Base-by-base conservation (phyloP, 2,113 vertebrate genomes). In the Pyrgilauda ruficollis region DNA sequence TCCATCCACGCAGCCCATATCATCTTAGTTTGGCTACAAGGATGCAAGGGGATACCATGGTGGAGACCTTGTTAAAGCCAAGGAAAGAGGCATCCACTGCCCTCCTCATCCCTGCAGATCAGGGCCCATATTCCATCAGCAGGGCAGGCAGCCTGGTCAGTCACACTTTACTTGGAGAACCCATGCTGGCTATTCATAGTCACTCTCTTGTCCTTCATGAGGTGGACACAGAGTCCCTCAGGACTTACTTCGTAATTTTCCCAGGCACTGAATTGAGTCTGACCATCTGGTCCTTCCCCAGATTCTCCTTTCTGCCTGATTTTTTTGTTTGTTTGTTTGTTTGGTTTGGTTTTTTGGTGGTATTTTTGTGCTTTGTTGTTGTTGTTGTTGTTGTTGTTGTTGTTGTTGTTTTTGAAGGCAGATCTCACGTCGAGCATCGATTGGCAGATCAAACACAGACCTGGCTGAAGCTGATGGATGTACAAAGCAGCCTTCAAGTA, bases 341-440 rank as follows among this genome's bases (percentile, higher is more conserved):
- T 55, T 9, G 41, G 12, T 41, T 41, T 41, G 5, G 11, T 18
- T 59, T 37, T 62, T 31, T 22, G 28, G 43, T 44, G 41, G 13
- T 43, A 15, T 14, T 15, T 43, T 43, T 43, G 13, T 35, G 0
- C 6, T 43, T 43, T 43, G n/a, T 43, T 43, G 6, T 43, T 43
- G 12, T 43, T 43, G 15, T 43, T 43, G 15, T 43, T 43, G 6
- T 56, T 46, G 66, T 30, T 26, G 27, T 13, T 13, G 41, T 46
- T 26, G 30, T 11, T 16, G 7, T 37, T 8, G 58, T 44, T 39
- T n/a, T 17, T 30, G 0, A 35, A 76, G 47, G 79, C 49, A 70
- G 41, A 61, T n/a, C n/a, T 92, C 53, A 35, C 2, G 0, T 46
- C 0, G 3, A 56, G 53, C 70, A 77, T 90, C 0, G 2, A 24